Base-by-base conservation (phyloP, 2,113 vertebrate species). In the Notothenia coriiceps region DNA sequence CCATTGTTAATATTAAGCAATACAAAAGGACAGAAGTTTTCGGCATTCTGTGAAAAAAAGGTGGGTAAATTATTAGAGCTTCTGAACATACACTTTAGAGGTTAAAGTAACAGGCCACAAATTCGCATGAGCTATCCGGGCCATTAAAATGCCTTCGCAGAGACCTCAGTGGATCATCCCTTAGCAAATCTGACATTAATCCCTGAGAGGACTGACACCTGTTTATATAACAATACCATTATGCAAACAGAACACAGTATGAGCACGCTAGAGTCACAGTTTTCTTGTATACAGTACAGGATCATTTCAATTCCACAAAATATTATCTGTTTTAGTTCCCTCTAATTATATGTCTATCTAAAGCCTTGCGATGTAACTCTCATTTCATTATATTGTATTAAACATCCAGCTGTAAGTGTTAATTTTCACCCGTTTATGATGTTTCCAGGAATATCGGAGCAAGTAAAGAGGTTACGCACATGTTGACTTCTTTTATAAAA, bases 161-260 rank as follows among this genome's bases (percentile, higher is more conserved):
- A 78, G 22, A 68, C 29, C 14, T 55, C 57, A 62, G 50, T 54
- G 57, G 66, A 70, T 70, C 20, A 77, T 61, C 44, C 54, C 43
- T 44, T 13, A 46, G 20, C 44, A 73, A 80, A 73, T 60, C 77
- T 52, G 63, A 67, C 47, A 60, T 33, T 67, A 14, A 59, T 79
- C 47, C 15, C 54, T 52, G 10, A 29, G 52, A 67, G 11, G 10
- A 55, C 55, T 61, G 22, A 80, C 46, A 60, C n/a, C 33, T 74
- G 9, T 59, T 62, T 64, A 59, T 15, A 33, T 72, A 51, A 59
- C 33, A 72, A 43, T n/a, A 20, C 11, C 15, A 29, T 59, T 44
- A 65, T 40, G 55, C 33, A 46, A 69, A 52, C 11, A 54, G 12
- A 63, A 20, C 7, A 50, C 1, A 15, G 20, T 15, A 29, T 2